phyloP scores from a whole-genome alignment of 2,888 invertebrate species.

The Eupithecia inturbata region DNA sequence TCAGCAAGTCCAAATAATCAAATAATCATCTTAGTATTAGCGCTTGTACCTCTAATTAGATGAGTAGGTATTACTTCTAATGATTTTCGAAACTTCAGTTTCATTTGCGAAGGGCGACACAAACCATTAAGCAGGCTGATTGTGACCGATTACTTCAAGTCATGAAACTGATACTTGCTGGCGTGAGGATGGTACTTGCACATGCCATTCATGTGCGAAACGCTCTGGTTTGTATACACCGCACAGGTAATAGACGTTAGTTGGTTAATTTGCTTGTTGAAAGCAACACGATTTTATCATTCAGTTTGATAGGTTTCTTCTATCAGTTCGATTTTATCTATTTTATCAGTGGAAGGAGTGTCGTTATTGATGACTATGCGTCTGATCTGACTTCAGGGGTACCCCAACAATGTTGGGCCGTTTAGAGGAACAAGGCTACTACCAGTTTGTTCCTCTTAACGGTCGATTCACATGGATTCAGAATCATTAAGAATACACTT shows the following conservation, averaged over 20 bases:
- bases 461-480: too few relatives aligned
- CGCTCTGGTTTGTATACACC: slow-evolving; percentile 1
- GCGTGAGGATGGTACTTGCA: neutral
- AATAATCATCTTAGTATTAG: neutral
- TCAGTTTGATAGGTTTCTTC: neutral
- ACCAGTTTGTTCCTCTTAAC: too few relatives aligned
- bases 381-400: too few relatives aligned
- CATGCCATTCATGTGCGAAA: neutral
- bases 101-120: slow-evolving; percentile 59
- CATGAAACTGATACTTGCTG: slow-evolving; percentile 24
- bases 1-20: slow-evolving; percentile 5
- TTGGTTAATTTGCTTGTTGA: neutral
- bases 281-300: neutral
- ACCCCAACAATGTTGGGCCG: too few relatives aligned
- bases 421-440: too few relatives aligned
- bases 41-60: neutral
- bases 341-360: neutral
- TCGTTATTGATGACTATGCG: too few relatives aligned
- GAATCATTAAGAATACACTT: too few relatives aligned
- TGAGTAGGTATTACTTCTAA: neutral
- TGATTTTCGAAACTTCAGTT: slow-evolving; percentile 54
- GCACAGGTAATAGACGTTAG: neutral
- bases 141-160: slow-evolving; percentile 46
- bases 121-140: slow-evolving; percentile 53
- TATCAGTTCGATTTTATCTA: neutral